phyloP scores from a whole-genome alignment of 2,797 vertebrate species.

The Syngnathus rostellatus region DNA sequence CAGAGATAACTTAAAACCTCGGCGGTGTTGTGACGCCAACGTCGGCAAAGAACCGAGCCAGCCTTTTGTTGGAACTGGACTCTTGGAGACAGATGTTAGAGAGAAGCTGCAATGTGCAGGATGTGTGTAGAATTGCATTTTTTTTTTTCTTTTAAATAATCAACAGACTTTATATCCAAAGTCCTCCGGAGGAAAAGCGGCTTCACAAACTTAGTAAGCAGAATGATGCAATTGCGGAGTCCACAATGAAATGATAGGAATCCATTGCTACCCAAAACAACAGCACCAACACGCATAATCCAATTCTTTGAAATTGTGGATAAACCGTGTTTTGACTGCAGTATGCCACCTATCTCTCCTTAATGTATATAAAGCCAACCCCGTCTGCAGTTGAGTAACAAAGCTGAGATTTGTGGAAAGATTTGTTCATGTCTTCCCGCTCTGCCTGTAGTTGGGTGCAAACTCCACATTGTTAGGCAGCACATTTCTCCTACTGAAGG shows the following conservation, averaged over 20 bases:
- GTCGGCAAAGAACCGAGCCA: conserved; percentile 43
- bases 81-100: conserved; percentile 57
- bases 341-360: too few relatives aligned
- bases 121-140: conserved; percentile 31
- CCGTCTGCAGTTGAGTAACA: background rate
- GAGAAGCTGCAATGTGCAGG: conserved; percentile 37
- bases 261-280: background rate
- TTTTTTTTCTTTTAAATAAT: conserved; percentile 22
- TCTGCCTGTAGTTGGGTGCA: conserved; percentile 64
- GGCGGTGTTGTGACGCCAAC: conserved; percentile 38
- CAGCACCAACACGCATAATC: background rate
- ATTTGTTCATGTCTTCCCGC: conserved; percentile 33
- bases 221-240: conserved; percentile 10
- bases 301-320: too few relatives aligned
- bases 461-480: conserved; percentile 67
- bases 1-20: conserved; percentile 64
- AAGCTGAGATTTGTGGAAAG: background rate
- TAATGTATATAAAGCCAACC: too few relatives aligned
- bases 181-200: conserved; percentile 22
- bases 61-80: conserved; percentile 33
- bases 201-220: conserved; percentile 21
- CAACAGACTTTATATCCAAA: conserved; percentile 31
- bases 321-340: too few relatives aligned
- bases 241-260: too few relatives aligned
- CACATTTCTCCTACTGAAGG: conserved; percentile 63